These are phyloP conservation scores for Conistra vaccinii DNA, from an alignment of 2,888 invertebrate species.

Conservation along the genomic window DNA sequence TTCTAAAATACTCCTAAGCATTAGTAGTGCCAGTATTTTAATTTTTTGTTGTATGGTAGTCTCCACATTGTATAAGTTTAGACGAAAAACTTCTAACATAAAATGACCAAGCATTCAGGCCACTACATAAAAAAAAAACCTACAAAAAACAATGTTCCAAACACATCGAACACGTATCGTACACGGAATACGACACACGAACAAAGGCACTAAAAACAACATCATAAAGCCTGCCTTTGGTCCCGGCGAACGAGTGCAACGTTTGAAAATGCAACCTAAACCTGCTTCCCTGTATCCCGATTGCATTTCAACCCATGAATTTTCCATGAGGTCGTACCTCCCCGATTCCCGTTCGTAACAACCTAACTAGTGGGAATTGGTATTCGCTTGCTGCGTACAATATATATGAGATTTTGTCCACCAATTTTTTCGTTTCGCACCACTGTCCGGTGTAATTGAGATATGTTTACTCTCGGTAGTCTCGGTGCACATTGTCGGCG, in stretches of 20 bases:
- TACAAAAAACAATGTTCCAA: constrained; percentile 30
- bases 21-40: too few relatives aligned
- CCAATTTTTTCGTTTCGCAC: constrained; percentile 82
- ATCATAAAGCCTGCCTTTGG: constrained; percentile 75
- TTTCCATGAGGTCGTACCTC: constrained; percentile 79
- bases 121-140: constrained; percentile 4
- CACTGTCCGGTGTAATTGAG: constrained; percentile 84
- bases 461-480: constrained; percentile 78
- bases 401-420: constrained; percentile 87
- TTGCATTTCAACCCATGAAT: constrained; percentile 88
- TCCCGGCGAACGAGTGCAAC: constrained; percentile 74
- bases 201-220: constrained; percentile 74
- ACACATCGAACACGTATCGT: constrained; percentile 50
- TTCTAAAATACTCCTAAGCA: too few relatives aligned
- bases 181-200: constrained; percentile 56
- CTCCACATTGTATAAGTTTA: too few relatives aligned
- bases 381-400: constrained; percentile 85
- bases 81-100: neutral
- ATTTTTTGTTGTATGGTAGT: too few relatives aligned
- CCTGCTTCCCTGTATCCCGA: constrained; percentile 80
- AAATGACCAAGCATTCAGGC: neutral
- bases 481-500: constrained; percentile 60
- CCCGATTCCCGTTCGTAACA: constrained; percentile 78
- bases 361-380: constrained; percentile 87
- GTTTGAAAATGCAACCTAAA: constrained; percentile 82